phyloP scores from a whole-genome alignment of 23 tunicate species.

The Ciona savignyi region DNA sequence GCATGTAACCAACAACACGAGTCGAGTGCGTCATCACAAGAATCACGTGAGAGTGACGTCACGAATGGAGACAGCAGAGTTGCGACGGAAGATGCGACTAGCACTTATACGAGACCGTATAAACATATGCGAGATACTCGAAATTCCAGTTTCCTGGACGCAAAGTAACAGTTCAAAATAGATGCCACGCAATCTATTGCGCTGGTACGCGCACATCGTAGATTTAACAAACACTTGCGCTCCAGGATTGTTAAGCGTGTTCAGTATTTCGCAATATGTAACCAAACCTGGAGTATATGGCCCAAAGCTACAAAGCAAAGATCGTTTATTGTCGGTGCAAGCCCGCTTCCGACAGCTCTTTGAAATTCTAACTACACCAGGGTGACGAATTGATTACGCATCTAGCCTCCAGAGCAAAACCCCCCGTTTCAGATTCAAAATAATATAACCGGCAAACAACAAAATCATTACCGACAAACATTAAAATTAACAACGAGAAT shows the following conservation, averaged over 20 bases:
- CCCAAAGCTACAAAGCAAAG: background rate
- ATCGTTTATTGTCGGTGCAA: background rate
- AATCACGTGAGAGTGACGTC: background rate
- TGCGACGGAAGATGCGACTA: background rate
- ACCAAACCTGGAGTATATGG: background rate
- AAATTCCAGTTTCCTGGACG: background rate
- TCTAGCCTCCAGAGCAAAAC: background rate
- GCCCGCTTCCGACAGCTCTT: background rate
- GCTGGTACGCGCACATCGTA: too few species aligned
- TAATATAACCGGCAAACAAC: too few species aligned
- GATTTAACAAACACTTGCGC: too few species aligned
- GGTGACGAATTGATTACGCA: background rate
- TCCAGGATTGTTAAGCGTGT: too few species aligned
- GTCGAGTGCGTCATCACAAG: background rate
- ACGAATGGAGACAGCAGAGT: background rate
- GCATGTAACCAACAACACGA: background rate
- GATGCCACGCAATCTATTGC: too few species aligned
- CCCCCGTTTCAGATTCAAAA: background rate
- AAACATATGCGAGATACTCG: background rate
- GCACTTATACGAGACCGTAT: background rate
- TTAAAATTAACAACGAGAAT: too few species aligned
- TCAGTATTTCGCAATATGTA: background rate
- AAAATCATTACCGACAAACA: too few species aligned
- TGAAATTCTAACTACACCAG: background rate
- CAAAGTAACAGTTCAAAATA: background rate